Conservation (phyloP, 2,113 vertebrate species). For the Pungitius pungitius region DNA sequence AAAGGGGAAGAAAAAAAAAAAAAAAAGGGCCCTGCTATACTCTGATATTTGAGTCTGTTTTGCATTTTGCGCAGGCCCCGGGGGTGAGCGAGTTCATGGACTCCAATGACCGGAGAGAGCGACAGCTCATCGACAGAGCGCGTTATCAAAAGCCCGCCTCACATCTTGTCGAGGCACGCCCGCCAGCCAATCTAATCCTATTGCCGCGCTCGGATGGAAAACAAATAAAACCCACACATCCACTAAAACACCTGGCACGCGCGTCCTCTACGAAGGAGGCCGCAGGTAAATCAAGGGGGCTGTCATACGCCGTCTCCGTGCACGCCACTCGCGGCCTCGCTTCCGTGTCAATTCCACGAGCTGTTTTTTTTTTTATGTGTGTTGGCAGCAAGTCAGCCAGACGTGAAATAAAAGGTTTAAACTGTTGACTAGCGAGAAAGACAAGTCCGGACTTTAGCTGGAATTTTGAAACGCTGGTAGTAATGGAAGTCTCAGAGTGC, state of each 20-base stretch:
- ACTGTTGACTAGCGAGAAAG: background rate
- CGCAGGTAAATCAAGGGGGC: slow-evolving; percentile 60
- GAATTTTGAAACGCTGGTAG: background rate
- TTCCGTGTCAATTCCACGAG: slow-evolving; percentile 30
- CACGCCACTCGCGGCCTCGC: slow-evolving; percentile 1
- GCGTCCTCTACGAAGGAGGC: slow-evolving; percentile 69
- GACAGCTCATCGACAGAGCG: slow-evolving; percentile 64
- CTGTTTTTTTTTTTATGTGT: background rate
- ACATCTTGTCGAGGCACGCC: slow-evolving; percentile 75
- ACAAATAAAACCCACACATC: slow-evolving; percentile 60
- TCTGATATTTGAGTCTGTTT: slow-evolving; percentile 52
- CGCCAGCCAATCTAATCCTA: slow-evolving; percentile 66
- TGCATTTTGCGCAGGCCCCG: slow-evolving; percentile 49
- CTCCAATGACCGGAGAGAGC: slow-evolving; percentile 73
- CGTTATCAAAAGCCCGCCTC: slow-evolving; percentile 65
- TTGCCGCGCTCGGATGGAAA: slow-evolving; percentile 57
- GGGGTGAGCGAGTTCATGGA: slow-evolving; percentile 64
- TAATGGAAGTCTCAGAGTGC: background rate
- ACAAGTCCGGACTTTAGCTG: background rate
- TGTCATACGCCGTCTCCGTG: slow-evolving; percentile 37
- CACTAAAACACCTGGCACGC: slow-evolving; percentile 54
- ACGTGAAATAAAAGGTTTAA: background rate
- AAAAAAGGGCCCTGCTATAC: slow-evolving; percentile 11
- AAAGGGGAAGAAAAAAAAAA: background rate
- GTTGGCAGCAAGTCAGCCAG: background rate